phyloP scores from a whole-genome alignment of 1,140 invertebrate species.

The Scaptomyza hsui region DNA sequence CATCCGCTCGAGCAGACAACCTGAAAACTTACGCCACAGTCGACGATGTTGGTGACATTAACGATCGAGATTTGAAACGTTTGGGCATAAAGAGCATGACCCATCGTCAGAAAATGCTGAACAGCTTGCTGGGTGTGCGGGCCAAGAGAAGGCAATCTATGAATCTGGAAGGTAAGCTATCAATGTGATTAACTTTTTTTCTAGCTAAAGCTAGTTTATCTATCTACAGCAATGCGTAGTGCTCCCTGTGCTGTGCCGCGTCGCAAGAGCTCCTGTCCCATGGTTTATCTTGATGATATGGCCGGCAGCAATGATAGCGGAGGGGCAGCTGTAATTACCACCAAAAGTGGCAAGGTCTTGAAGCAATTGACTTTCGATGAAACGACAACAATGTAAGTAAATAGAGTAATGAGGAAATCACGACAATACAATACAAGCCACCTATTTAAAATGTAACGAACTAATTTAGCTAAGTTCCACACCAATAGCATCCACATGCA shows the following conservation, averaged over 20 bases:
- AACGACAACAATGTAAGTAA: conserved; percentile 64
- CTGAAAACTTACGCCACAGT: conserved; percentile 85
- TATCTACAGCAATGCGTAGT: conserved; percentile 32
- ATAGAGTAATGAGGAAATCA: conserved; percentile 34
- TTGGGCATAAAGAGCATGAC: conserved; percentile 87
- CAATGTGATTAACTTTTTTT: neutral
- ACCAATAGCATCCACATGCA: conserved; percentile 13
- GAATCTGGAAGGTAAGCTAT: conserved; percentile 69
- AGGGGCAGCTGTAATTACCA: conserved; percentile 46
- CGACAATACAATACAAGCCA: conserved; percentile 54
- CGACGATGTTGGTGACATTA: conserved; percentile 86
- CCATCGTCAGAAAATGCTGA: conserved; percentile 87
- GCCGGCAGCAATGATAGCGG: conserved; percentile 43
- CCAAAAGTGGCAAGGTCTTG: conserved; percentile 70
- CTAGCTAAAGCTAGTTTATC: neutral
- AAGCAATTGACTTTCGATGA: conserved; percentile 71
- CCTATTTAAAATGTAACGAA: conserved; percentile 1
- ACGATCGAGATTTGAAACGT: conserved; percentile 86
- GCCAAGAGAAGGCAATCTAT: conserved; percentile 84
- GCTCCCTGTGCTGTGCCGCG: conserved; percentile 35
- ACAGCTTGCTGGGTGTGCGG: conserved; percentile 87
- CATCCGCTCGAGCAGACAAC: conserved; percentile 40
- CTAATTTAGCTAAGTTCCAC: conserved; percentile 1
- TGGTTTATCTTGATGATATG: conserved; percentile 62
- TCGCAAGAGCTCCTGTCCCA: conserved; percentile 72